Conservation (phyloP, 1,140 invertebrate species). For the Drosophila varians region DNA sequence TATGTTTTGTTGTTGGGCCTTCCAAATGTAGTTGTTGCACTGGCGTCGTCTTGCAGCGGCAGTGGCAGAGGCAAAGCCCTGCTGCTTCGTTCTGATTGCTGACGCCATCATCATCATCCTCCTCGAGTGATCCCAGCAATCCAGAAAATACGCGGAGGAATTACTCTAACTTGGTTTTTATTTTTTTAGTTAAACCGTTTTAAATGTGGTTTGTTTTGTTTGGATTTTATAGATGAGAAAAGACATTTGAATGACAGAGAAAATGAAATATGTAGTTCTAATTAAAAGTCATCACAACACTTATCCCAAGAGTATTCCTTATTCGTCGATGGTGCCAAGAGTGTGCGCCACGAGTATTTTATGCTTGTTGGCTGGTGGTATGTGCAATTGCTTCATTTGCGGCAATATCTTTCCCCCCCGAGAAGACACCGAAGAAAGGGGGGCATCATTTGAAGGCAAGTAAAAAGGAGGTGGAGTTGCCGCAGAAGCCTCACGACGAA, state of each 20-base stretch:
- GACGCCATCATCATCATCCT: slow-evolving; percentile 38
- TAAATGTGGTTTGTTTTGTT: too few relatives aligned
- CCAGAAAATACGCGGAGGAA: slow-evolving; percentile 29
- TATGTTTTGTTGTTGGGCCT: slow-evolving; percentile 77
- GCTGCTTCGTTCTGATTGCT: slow-evolving; percentile 36
- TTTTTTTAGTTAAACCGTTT: too few relatives aligned
- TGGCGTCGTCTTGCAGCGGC: slow-evolving; percentile 26
- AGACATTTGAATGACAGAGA: too few relatives aligned
- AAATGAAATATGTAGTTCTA: too few relatives aligned
- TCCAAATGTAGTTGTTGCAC: background rate
- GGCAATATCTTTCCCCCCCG: slow-evolving; percentile 60
- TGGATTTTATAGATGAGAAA: too few relatives aligned
- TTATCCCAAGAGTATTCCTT: slow-evolving; percentile 12
- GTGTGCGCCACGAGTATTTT: slow-evolving; percentile 27
- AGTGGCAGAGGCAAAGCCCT: slow-evolving; percentile 17
- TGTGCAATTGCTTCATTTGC: slow-evolving; percentile 79
- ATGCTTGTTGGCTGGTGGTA: slow-evolving; percentile 60
- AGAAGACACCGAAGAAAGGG: background rate
- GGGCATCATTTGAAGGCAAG: slow-evolving; percentile 4
- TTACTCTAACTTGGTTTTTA: slow-evolving; percentile 15
- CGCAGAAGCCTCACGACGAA: background rate
- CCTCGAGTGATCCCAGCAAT: slow-evolving; percentile 18
- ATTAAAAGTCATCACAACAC: too few relatives aligned
- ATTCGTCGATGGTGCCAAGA: background rate
- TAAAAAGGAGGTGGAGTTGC: slow-evolving; percentile 15